Base-by-base conservation (phyloP, 2,888 invertebrate genomes). In the Lymantria dispar region DNA sequence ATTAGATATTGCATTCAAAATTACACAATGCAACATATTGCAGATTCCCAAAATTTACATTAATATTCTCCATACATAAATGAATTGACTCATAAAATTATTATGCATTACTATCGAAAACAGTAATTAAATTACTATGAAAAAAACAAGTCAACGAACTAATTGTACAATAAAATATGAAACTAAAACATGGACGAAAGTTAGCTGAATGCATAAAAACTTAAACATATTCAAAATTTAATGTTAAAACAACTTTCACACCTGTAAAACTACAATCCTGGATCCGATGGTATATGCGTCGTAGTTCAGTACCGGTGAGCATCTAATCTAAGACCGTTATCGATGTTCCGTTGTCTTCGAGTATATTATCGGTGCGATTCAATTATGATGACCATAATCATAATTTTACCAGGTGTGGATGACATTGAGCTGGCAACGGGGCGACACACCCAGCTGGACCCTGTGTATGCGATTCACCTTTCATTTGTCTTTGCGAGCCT, bases 401-500 rank as follows among this genome's bases (percentile, higher is more conserved):
- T 80, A 78, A 76, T 82, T 82, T 80, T 79, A 78, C 68, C 74
- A 78, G 80, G 71, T 81, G 84, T 78, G 79, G 80, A 72, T 73
- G 77, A 81, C 80, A 83, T 88, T 87, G 88, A 89, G 87, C 89
- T 87, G 85, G 76, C 76, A 77, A 74, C 74, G 66, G 76, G 72
- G 74, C 70, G 56, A 43, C 43, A 54, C 62, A 63, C 76, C 77
- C 75, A 54, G 68, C 72, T 66, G 74, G 72, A 76, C 78, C 78
- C 77, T 76, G 74, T 72, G 52, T 61, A 45, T 57, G 50, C 50
- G 52, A 77, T 77, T 79, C 72, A 78, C 78, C 74, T 68, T 76
- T 93, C 93, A 95, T 86, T 94, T 94, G 73, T 95, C 95, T 77
- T 94, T 94, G 75, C 95, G 94, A 54, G 93, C 94, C 89, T 95